phyloP scores from a whole-genome alignment of 2,888 invertebrate species.

The Trichogramma dendrolimi region DNA sequence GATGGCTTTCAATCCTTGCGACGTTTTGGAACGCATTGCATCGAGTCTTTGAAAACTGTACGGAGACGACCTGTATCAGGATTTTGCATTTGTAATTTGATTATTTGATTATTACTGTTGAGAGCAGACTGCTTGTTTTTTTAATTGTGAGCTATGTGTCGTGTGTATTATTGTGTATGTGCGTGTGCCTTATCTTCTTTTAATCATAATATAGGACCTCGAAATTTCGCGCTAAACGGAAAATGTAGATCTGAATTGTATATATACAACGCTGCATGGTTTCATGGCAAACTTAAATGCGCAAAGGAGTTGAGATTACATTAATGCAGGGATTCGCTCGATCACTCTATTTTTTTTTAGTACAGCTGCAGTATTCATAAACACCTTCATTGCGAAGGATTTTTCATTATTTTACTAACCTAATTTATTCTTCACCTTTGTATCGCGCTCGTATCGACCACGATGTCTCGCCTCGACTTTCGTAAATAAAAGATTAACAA shows the following conservation, averaged over 20 bases:
- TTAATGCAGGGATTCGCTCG: constrained; percentile 13
- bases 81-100: constrained; percentile 39
- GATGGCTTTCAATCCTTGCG: constrained; percentile 4
- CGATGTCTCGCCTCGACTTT: constrained; percentile 10
- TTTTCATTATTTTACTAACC: constrained; percentile 15
- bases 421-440: constrained; percentile 22
- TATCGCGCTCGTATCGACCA: constrained; percentile 9
- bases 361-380: constrained; percentile 19
- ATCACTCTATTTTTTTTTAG: constrained; percentile 13
- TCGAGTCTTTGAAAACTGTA: constrained; percentile 41
- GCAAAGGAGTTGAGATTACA: constrained; percentile 10
- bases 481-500: constrained; percentile 5
- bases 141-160: constrained; percentile 24
- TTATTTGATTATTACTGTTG: constrained; percentile 39
- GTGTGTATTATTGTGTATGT: constrained; percentile 18
- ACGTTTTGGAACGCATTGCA: constrained; percentile 4
- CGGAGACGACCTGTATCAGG: constrained; percentile 51
- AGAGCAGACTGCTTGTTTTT: constrained; percentile 44
- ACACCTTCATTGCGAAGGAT: constrained; percentile 12
- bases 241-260: not conserved
- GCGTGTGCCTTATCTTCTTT: constrained; percentile 24
- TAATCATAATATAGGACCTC: constrained; percentile 22
- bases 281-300: constrained; percentile 5
- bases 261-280: no score
- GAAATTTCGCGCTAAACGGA: constrained; percentile 1